Conservation (phyloP, 2,113 vertebrate species). For the Acanthisitta chloris region DNA sequence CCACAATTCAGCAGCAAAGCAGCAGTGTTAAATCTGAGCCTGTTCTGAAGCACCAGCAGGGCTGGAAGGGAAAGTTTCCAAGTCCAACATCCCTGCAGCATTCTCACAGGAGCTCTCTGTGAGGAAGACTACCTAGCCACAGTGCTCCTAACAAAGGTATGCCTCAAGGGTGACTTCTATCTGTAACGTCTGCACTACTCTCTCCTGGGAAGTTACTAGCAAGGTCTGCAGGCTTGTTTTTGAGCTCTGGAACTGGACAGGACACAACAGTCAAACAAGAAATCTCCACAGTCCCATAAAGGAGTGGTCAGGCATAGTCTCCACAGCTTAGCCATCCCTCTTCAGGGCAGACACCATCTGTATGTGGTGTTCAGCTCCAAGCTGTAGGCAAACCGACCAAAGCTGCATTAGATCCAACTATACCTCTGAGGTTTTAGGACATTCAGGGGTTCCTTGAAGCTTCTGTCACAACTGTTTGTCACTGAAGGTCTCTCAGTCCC, state of each 20-base stretch:
- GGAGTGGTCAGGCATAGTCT: accelerated
- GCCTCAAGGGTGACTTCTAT: background rate
- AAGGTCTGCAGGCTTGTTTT: background rate
- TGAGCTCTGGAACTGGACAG: background rate
- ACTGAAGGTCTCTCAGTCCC: background rate
- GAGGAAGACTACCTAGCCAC: background rate
- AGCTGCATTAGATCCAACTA: background rate
- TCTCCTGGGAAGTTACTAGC: background rate
- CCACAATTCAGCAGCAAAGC: background rate
- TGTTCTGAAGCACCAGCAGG: background rate
- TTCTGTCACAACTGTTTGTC: background rate
- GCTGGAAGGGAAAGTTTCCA: background rate
- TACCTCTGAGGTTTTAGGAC: background rate
- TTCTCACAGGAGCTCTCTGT: background rate
- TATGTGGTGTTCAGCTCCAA: background rate
- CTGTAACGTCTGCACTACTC: background rate
- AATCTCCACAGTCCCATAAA: background rate
- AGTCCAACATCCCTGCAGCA: background rate
- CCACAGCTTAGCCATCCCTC: background rate
- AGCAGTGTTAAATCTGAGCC: background rate
- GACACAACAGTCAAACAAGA: background rate
- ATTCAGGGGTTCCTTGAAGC: background rate
- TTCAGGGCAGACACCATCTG: background rate
- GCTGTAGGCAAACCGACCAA: background rate
- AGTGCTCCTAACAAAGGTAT: accelerated